A percentile compares a stretch with the other conserved stretches of the same genome.
Conservation (phyloP, 2,888 invertebrate genomes). For the Dysmachus trigonus region DNA sequence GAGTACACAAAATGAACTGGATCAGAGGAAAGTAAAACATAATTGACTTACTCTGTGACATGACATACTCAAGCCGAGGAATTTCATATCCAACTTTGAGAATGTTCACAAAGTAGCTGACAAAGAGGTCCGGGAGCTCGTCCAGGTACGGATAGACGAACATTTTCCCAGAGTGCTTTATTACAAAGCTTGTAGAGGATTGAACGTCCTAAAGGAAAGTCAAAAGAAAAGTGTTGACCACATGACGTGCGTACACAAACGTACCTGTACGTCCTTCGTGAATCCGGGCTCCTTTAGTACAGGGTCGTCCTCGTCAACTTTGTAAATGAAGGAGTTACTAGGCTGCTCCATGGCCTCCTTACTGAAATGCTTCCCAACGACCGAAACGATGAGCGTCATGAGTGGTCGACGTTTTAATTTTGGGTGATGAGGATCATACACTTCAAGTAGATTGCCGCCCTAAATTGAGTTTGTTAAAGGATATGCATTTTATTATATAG, state of each 20-base stretch:
- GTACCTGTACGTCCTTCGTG: not conserved
- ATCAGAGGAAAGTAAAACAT: not conserved
- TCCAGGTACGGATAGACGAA: constrained; percentile 62
- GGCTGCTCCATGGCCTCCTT: constrained; percentile 48
- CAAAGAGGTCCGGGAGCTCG: constrained; percentile 59
- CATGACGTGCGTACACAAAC: not conserved
- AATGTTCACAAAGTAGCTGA: constrained; percentile 59
- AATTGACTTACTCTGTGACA: constrained; percentile 59
- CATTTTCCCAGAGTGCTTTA: constrained; percentile 58
- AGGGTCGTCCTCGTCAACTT: constrained; percentile 49
- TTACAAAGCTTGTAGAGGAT: constrained; percentile 56
- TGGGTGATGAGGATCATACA: constrained; percentile 58
- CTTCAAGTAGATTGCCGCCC: constrained; percentile 59
- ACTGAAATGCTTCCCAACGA: constrained; percentile 61
- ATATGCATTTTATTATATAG: not conserved
- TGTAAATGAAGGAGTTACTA: constrained; percentile 56
- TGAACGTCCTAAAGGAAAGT: constrained; percentile 50
- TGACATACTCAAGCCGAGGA: constrained; percentile 61
- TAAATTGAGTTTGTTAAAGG: constrained; percentile 34
- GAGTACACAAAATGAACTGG: not conserved
- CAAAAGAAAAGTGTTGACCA: not conserved
- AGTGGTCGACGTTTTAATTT: constrained; percentile 60
- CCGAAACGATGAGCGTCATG: constrained; percentile 61
- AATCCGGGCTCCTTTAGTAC: not conserved
- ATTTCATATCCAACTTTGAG: constrained; percentile 62